These are phyloP conservation scores for Apocheima hispidaria DNA, from an alignment of 2,888 invertebrate genomes.

Conservation along the genomic window DNA sequence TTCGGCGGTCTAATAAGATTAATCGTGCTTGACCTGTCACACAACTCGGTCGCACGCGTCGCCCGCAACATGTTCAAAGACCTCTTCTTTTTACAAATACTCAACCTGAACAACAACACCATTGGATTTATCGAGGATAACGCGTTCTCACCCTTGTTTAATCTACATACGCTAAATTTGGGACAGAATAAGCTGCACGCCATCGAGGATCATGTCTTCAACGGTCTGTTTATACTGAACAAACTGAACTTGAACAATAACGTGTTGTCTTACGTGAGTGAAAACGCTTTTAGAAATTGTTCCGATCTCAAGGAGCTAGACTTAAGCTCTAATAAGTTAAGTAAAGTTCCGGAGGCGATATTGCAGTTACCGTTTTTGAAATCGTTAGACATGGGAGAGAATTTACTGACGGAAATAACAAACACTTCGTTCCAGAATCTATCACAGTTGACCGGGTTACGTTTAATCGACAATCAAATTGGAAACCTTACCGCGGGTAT, in stretches of 20 bases:
- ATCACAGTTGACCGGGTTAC: constrained; percentile 93
- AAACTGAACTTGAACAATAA: constrained; percentile 95
- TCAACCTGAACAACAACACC: constrained; percentile 94
- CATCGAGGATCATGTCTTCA: constrained; percentile 92
- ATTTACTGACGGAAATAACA: constrained; percentile 92
- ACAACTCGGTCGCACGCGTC: constrained; percentile 92
- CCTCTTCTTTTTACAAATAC: constrained; percentile 94
- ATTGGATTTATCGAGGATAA: constrained; percentile 94
- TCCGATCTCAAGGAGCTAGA: constrained; percentile 95
- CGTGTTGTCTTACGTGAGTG: constrained; percentile 90
- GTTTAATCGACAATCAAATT: constrained; percentile 96
- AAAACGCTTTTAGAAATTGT: constrained; percentile 94
- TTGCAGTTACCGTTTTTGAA: constrained; percentile 93
- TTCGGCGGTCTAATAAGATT: constrained; percentile 94
- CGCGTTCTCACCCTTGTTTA: constrained; percentile 94
- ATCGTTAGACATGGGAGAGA: constrained; percentile 96
- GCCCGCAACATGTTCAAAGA: constrained; percentile 94
- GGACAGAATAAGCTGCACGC: constrained; percentile 94
- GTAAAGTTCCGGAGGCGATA: constrained; percentile 93
- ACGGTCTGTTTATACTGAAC: constrained; percentile 93
- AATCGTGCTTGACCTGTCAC: constrained; percentile 94
- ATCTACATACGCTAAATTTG: constrained; percentile 95
- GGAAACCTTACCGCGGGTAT: constrained; percentile 94
- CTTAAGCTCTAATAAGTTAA: constrained; percentile 94
- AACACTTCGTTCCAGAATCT: constrained; percentile 95